Evolutionary conservation across 2,888 invertebrate species (phyloP).

Genomic region (Gnatocerus cornutus): DNA sequence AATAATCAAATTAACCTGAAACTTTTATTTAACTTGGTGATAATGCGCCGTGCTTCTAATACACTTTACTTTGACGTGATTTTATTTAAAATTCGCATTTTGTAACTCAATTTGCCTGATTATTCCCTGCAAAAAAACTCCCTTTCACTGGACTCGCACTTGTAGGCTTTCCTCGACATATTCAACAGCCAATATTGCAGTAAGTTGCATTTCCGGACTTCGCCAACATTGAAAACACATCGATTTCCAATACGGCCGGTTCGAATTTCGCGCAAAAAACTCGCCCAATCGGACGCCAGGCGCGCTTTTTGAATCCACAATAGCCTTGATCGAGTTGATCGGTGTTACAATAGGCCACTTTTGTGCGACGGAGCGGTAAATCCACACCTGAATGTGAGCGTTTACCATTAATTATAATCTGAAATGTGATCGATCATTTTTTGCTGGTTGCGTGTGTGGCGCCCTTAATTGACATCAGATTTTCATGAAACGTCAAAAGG

Average conservation of each 20-base stretch:
- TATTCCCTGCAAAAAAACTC: background rate
- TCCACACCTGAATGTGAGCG: slow-evolving; percentile 4
- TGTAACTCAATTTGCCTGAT: background rate
- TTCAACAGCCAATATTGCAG: slow-evolving; percentile 10
- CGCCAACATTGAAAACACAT: background rate
- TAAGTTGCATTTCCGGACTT: slow-evolving; percentile 2
- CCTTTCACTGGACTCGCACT: background rate
- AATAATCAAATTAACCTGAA: slow-evolving; percentile 5
- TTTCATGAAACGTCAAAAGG: slow-evolving; percentile 9
- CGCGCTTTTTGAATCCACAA: background rate
- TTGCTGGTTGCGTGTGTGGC: slow-evolving; percentile 6
- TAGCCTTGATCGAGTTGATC: background rate
- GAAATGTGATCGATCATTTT: slow-evolving; percentile 8
- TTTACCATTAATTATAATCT: slow-evolving; percentile 13
- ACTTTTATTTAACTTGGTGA: slow-evolving; percentile 2
- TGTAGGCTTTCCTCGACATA: background rate
- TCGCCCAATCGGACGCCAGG: background rate
- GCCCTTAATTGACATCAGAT: slow-evolving; percentile 9
- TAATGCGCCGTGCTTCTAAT: background rate
- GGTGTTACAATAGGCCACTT: too few relatives aligned
- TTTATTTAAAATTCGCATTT: background rate
- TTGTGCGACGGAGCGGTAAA: background rate
- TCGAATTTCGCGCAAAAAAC: background rate
- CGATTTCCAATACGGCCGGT: slow-evolving; percentile 1
- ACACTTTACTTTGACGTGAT: background rate